Conservation (phyloP, 1,140 invertebrate species). For the Mesaphorura yosii region DNA sequence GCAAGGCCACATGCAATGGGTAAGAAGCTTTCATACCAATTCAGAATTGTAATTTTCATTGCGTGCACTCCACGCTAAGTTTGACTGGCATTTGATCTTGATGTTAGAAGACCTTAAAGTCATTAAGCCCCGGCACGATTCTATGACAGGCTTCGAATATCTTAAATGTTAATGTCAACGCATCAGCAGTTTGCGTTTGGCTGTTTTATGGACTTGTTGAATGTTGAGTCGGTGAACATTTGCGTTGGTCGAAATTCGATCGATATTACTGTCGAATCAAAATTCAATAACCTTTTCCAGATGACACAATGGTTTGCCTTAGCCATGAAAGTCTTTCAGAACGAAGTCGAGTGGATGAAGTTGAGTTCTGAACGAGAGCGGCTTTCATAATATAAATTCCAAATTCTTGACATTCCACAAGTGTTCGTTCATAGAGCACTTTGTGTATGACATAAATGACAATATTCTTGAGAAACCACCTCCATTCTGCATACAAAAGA, state of each 20-base stretch:
- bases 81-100: background rate
- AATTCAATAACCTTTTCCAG: no score
- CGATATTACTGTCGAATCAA: no score
- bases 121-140: background rate
- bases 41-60: background rate
- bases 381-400: slow-evolving; percentile 5
- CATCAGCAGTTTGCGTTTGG: no score
- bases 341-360: no score
- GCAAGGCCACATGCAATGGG: slow-evolving; percentile 94
- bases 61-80: no score
- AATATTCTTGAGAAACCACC: background rate
- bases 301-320: no score
- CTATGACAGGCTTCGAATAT: background rate
- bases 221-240: no score
- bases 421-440: background rate
- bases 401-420: background rate
- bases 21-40: slow-evolving; percentile 40
- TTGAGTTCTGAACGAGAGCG: no score
- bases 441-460: background rate
- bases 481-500: no score
- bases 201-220: no score
- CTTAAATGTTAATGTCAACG: background rate
- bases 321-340: no score
- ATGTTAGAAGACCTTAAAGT: background rate
- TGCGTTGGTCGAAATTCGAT: no score